Conservation (phyloP, 2,888 invertebrate genomes). For the Apomyelois bistriatella region DNA sequence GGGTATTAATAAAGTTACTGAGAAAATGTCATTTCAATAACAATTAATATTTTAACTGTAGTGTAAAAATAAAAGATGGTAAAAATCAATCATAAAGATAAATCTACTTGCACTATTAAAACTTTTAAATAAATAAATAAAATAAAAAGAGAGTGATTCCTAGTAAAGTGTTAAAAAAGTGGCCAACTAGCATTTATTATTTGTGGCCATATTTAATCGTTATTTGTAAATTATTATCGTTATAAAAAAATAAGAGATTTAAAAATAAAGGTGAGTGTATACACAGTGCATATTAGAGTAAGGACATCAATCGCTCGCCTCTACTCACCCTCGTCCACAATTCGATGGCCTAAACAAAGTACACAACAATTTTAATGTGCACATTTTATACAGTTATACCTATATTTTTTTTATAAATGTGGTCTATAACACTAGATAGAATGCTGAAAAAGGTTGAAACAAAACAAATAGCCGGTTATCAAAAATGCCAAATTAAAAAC, state of each 20-base stretch:
- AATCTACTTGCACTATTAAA: background rate
- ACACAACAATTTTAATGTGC: slow-evolving; percentile 24
- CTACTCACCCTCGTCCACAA: slow-evolving; percentile 70
- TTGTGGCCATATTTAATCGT: background rate
- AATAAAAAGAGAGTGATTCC: background rate
- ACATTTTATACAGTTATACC: slow-evolving; percentile 11
- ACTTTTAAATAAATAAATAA: background rate
- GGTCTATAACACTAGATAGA: too few relatives aligned
- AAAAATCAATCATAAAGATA: too few relatives aligned
- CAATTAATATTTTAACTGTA: background rate
- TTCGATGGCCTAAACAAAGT: slow-evolving; percentile 62
- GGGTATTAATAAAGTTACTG: background rate
- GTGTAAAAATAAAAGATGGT: too few relatives aligned
- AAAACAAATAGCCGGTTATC: too few relatives aligned
- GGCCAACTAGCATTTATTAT: too few relatives aligned
- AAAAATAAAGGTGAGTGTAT: slow-evolving; percentile 12
- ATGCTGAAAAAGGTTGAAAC: too few relatives aligned
- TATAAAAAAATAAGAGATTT: background rate
- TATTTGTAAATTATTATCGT: background rate
- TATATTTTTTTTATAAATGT: too few relatives aligned
- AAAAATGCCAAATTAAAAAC: too few relatives aligned
- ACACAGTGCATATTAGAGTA: slow-evolving; percentile 18
- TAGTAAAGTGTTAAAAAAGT: too few relatives aligned
- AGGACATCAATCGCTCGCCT: slow-evolving; percentile 16
- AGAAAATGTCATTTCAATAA: background rate